Conservation (phyloP, 2,797 vertebrate genomes). For the Enteromius radiatus region DNA sequence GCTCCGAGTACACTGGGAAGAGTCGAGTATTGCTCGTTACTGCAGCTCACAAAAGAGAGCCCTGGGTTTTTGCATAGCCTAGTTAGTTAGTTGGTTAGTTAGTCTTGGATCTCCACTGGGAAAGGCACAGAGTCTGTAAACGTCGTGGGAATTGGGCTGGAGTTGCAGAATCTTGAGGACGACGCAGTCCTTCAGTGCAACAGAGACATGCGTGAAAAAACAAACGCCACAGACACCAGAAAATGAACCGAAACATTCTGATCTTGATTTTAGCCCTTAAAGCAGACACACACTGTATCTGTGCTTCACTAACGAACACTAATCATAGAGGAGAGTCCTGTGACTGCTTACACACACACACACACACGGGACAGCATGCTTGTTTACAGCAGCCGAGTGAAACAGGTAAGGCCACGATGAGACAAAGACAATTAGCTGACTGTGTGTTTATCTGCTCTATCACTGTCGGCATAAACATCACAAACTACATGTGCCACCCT, state of each 20-base stretch:
- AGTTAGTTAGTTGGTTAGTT: constrained; percentile 62
- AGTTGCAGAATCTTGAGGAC: not conserved
- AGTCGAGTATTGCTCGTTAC: not conserved
- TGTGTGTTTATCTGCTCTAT: not conserved
- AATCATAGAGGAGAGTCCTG: not conserved
- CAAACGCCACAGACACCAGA: not conserved
- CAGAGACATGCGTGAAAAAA: not conserved
- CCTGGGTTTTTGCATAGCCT: constrained; percentile 78
- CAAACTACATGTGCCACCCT: not conserved
- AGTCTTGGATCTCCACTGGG: not conserved
- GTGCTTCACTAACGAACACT: not conserved
- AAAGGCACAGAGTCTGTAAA: constrained; percentile 47
- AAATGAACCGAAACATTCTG: not conserved
- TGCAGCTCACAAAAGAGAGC: not conserved
- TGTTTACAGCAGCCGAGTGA: not conserved
- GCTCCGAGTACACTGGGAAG: not conserved
- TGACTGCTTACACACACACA: not conserved
- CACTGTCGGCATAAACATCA: not conserved
- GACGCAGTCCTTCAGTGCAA: not conserved
- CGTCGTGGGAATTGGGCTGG: not conserved
- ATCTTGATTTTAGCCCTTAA: constrained; percentile 9
- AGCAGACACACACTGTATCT: not conserved
- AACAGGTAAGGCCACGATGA: constrained; percentile 3
- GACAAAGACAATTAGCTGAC: not conserved
- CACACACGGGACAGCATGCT: not conserved